A percentile compares a stretch with the other conserved stretches of the same genome.
Evolutionary conservation across 2,888 invertebrate genomes (phyloP).

Genomic region (Drosophila helvetica): DNA sequence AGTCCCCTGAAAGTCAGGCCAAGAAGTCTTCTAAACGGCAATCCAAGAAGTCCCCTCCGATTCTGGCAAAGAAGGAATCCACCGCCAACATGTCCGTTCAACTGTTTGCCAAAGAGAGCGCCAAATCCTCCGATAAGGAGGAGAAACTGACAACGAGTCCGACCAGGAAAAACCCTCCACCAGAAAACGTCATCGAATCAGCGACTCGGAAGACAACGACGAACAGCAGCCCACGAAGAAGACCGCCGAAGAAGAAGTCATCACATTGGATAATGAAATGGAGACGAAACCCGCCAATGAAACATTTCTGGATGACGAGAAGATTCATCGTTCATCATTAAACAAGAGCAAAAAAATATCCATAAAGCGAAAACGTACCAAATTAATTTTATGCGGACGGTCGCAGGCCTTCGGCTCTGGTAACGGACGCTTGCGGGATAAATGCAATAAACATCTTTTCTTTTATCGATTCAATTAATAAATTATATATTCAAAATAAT

Average conservation of each 20-base stretch:
- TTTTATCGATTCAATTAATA: too few relatives aligned
- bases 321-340: too few relatives aligned
- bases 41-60: neutral
- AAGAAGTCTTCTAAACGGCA: neutral
- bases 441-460: too few relatives aligned
- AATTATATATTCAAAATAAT: too few relatives aligned
- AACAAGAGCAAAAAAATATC: too few relatives aligned
- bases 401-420: too few relatives aligned
- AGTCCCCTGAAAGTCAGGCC: neutral
- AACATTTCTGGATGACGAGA: conserved; percentile 82
- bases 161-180: conserved; percentile 37
- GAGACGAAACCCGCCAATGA: conserved; percentile 56
- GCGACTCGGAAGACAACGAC: conserved; percentile 79
- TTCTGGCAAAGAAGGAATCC: conserved; percentile 36
- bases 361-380: too few relatives aligned
- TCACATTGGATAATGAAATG: conserved; percentile 36
- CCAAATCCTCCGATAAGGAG: conserved; percentile 80
- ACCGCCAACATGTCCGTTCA: conserved; percentile 72
- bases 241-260: conserved; percentile 55
- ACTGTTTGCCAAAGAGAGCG: conserved; percentile 71
- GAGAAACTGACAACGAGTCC: conserved; percentile 73
- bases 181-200: conserved; percentile 78
- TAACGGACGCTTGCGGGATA: too few relatives aligned
- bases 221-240: conserved; percentile 70
- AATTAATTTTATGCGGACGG: too few relatives aligned